phyloP scores from a whole-genome alignment of 2,113 vertebrate genomes.

The Numida meleagris region DNA sequence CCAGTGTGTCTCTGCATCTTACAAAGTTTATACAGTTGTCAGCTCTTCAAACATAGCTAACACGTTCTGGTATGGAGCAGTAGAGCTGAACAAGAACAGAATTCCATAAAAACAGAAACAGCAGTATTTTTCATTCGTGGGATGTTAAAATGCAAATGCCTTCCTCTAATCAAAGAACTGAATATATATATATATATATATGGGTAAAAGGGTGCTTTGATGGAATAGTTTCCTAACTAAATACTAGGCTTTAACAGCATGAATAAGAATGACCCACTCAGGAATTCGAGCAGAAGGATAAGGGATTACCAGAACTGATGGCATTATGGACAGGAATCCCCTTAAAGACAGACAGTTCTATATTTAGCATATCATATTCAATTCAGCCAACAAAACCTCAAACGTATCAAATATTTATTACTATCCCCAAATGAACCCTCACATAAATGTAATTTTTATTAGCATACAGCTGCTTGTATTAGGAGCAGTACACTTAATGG shows the following conservation, averaged over 20 bases:
- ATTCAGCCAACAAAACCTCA: neutral
- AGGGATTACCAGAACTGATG: constrained; percentile 55
- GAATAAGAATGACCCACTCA: constrained; percentile 18
- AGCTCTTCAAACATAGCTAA: neutral
- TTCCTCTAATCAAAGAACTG: neutral
- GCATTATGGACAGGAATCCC: constrained; percentile 45
- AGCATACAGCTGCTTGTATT: neutral
- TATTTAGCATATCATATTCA: constrained; percentile 28
- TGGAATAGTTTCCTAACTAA: constrained; percentile 23
- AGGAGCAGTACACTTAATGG: neutral
- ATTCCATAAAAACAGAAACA: neutral
- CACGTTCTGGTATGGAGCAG: neutral
- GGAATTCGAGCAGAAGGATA: constrained; percentile 55
- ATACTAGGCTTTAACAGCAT: constrained; percentile 1
- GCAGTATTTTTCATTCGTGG: neutral
- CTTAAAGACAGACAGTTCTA: constrained; percentile 47
- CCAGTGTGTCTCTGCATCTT: neutral
- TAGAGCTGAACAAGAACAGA: neutral
- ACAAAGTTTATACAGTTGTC: neutral
- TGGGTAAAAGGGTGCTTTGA: neutral
- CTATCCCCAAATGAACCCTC: neutral
- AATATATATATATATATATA: neutral
- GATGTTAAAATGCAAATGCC: neutral
- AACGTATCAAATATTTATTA: neutral
- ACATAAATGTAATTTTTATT: neutral